A percentile compares a stretch with the other conserved stretches of the same genome.
Evolutionary conservation across 2,113 vertebrate species (phyloP).

Genomic region (Dinomys branickii): DNA sequence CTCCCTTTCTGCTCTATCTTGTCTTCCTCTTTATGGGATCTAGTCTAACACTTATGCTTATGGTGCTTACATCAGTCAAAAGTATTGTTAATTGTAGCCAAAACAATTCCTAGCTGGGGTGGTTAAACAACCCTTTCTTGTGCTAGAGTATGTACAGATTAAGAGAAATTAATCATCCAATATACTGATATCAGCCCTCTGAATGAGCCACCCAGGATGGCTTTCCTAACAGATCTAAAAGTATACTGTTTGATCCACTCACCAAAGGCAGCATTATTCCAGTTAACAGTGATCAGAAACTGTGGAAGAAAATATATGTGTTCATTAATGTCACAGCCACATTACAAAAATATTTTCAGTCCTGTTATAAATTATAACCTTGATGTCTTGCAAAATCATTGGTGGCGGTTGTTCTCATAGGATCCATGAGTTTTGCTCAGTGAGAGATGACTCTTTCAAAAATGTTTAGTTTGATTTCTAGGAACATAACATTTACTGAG

Average conservation of each 20-base stretch:
- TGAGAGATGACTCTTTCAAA: neutral
- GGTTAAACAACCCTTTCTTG: neutral
- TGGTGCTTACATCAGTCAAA: neutral
- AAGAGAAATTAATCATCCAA: neutral
- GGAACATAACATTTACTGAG: neutral
- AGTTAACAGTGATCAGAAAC: neutral
- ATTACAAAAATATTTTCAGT: conserved; percentile 1
- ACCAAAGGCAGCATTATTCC: neutral
- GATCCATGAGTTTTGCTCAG: neutral
- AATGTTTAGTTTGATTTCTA: neutral
- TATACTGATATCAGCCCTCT: neutral
- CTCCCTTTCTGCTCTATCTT: neutral
- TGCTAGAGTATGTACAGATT: neutral
- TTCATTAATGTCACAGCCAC: neutral
- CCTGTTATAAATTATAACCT: neutral
- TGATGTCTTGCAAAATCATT: neutral
- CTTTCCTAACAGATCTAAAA: neutral
- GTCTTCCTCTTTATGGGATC: neutral
- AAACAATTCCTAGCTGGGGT: neutral
- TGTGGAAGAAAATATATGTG: neutral
- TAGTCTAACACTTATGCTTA: neutral
- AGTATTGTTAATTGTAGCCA: neutral
- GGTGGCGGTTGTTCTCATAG: neutral
- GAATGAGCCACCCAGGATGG: neutral
- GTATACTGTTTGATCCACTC: neutral